Evolutionary conservation across 2,797 vertebrate species (phyloP).

Genomic region (Pantherophis alleghaniensis): DNA sequence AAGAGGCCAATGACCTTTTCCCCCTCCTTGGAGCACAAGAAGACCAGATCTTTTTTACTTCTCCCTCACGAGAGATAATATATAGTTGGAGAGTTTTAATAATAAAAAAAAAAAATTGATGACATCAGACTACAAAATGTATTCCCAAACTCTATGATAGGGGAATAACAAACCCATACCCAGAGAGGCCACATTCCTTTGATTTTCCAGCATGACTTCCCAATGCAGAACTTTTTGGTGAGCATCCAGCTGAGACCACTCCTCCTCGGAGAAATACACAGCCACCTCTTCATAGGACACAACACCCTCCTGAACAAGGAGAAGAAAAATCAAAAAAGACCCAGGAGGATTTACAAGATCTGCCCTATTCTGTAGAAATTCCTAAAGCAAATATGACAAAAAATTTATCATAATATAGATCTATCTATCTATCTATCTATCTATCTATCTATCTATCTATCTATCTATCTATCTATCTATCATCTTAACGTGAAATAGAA

Average conservation of each 20-base stretch:
- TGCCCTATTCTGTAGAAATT: neutral
- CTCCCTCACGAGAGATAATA: neutral
- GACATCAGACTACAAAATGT: neutral
- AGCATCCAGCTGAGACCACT: neutral
- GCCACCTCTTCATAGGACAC: neutral
- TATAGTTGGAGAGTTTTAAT: neutral
- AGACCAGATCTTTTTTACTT: neutral
- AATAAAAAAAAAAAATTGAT: neutral
- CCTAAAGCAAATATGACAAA: neutral
- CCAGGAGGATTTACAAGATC: neutral
- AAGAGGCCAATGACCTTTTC: neutral
- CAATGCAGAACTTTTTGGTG: neutral
- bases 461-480: neutral
- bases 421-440: neutral
- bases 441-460: too few relatives aligned
- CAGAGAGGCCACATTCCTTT: neutral
- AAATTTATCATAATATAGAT: neutral
- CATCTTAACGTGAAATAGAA: neutral
- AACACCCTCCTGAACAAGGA: neutral
- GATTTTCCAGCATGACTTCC: neutral
- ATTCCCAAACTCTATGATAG: neutral
- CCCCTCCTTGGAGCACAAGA: neutral
- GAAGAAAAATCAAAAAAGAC: neutral
- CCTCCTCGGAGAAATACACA: neutral
- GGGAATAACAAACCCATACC: neutral